Evolutionary conservation across 2,113 vertebrate genomes (phyloP), one percentile per base, ranked within the genome.

Genomic region (Catharus fuscescens): DNA sequence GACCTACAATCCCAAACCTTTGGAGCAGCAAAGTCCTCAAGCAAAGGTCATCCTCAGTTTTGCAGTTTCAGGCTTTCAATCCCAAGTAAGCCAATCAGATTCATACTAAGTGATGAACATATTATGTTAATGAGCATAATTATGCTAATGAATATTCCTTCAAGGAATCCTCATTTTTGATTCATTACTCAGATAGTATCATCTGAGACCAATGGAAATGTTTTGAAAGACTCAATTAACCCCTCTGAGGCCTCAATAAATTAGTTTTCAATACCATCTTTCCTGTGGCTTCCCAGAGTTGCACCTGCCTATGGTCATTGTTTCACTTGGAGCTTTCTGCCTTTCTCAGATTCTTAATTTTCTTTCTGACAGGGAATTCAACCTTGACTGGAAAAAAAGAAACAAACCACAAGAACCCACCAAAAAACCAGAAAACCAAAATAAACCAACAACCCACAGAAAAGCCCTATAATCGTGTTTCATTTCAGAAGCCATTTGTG

Each of bases 101-200:
- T 44, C 31, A 52, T 64, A 76, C 32, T 65, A 90, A 94, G 50
- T 66, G 62, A 95, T 84, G 61, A 95, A 77, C 29, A 60, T 34
- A 66, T 72, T 90, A 93, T 96, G 80, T 77, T 87, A 91, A 94
- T 92, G 40, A 95, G 50, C 31, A 82, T 77, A 94, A 92, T 95
- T 93, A 94, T 92, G 90, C 28, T 95, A 94, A 93, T 69, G 61
- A 93, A 84, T 4, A 71, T 90, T 60, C 67, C 76, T 97, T 95
- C 57, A 69, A 94, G 79, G 87, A 93, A 89, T 92, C 76, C 34
- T 93, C 71, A 59, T 73, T 82, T 70, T 74, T 90, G 57, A 94
- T 89, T 95, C 42, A 73, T 80, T 90, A 81, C 38, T 86, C 87
- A 52, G 73, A 72, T 66, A 36, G 9, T 54, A 80, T 74, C 52